phyloP scores from a whole-genome alignment of 1,140 invertebrate genomes.

The Drosophila persimilis region DNA sequence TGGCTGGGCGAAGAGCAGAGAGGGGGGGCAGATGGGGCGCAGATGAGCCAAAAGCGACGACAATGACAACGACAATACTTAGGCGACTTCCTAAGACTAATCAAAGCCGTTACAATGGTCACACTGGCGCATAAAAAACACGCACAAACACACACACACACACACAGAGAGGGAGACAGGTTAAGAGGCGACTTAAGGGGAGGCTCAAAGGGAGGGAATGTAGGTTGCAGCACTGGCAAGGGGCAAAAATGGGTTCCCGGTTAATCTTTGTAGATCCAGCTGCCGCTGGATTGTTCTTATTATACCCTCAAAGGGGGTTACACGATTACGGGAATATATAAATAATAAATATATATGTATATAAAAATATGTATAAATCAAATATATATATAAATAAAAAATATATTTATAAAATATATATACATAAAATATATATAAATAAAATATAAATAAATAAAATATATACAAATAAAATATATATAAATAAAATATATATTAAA shows the following conservation, averaged over 20 bases:
- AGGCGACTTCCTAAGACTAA: constrained; percentile 53
- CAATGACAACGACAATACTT: constrained; percentile 38
- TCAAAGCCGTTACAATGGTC: constrained; percentile 74
- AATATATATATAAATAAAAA: too few species aligned
- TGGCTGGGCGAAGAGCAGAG: neutral
- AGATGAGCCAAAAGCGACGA: constrained; percentile 52
- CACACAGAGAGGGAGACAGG: constrained; percentile 23
- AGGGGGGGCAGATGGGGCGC: constrained; percentile 9
- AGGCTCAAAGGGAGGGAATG: constrained; percentile 48
- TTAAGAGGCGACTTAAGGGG: constrained; percentile 10
- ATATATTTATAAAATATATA: too few species aligned
- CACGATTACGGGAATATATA: too few species aligned
- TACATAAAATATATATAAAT: too few species aligned
- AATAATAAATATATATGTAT: too few species aligned
- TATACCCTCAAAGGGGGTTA: neutral
- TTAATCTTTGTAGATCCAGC: constrained; percentile 65
- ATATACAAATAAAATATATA: too few species aligned
- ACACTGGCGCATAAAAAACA: constrained; percentile 53
- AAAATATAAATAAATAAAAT: too few species aligned
- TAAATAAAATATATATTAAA: too few species aligned
- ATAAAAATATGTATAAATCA: too few species aligned
- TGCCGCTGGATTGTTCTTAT: constrained; percentile 11
- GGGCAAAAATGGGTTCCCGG: constrained; percentile 19
- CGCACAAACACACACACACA: constrained; percentile 44
- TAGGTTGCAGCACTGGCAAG: constrained; percentile 75